phyloP scores from a whole-genome alignment of 64 coral and sea anemone genomes.

The Astreopora myriophthalma region DNA sequence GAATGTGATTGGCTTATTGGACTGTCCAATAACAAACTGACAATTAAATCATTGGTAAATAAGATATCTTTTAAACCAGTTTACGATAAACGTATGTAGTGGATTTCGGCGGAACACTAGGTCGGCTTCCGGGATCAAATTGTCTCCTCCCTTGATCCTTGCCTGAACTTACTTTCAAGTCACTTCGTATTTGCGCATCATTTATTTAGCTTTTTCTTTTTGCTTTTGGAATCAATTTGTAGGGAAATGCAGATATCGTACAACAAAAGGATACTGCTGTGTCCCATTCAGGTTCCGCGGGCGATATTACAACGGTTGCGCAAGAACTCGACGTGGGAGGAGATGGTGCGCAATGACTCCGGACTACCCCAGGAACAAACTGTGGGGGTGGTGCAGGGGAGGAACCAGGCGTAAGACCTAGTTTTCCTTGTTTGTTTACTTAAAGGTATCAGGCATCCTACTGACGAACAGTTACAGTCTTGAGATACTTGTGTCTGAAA shows the following conservation, averaged over 20 bases:
- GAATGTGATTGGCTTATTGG: too few relatives aligned
- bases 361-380: constrained; percentile 23
- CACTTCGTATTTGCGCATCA: not conserved
- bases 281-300: constrained; percentile 48
- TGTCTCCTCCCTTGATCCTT: too few relatives aligned
- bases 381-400: constrained; percentile 58
- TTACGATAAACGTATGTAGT: too few relatives aligned
- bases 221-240: not conserved
- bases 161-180: too few relatives aligned
- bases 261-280: constrained; percentile 53
- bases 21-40: too few relatives aligned
- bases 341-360: constrained; percentile 48
- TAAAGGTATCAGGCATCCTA: too few relatives aligned
- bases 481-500: too few relatives aligned
- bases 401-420: constrained; percentile 7
- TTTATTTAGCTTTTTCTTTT: not conserved
- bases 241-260: constrained; percentile 33
- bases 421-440: not conserved
- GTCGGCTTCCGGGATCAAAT: too few relatives aligned
- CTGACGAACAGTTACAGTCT: too few relatives aligned
- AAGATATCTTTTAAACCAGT: too few relatives aligned
- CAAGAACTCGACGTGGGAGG: constrained; percentile 2
- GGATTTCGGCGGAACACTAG: too few relatives aligned
- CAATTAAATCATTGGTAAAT: too few relatives aligned
- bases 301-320: constrained; percentile 17